A percentile compares a stretch with the other conserved stretches of the same genome.
Evolutionary conservation across 2,113 vertebrate genomes (phyloP).

Genomic region (Willisornis vidua): DNA sequence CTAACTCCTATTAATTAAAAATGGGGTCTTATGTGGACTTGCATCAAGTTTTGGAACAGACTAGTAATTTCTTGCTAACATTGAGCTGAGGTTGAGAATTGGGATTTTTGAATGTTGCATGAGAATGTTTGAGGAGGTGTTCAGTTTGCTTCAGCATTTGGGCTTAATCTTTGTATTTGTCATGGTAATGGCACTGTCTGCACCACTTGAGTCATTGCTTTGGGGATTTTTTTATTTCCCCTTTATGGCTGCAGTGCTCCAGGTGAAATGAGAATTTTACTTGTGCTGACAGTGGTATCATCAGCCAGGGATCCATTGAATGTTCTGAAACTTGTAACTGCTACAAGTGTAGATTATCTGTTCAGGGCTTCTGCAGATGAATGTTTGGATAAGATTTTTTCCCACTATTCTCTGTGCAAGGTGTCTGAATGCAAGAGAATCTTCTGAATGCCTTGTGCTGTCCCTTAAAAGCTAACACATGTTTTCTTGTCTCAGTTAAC

Average conservation of each 20-base stretch:
- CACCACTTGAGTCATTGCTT: neutral
- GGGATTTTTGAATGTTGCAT: neutral
- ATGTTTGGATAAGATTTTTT: neutral
- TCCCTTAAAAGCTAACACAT: neutral
- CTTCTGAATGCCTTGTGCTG: neutral
- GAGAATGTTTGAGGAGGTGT: neutral
- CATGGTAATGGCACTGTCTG: neutral
- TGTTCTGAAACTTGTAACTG: neutral
- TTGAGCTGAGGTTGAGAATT: neutral
- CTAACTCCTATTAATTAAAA: neutral
- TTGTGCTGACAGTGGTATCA: neutral
- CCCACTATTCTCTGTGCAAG: neutral
- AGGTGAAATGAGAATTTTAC: neutral
- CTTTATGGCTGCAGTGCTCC: neutral
- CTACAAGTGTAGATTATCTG: neutral
- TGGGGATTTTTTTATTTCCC: neutral
- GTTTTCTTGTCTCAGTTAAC: neutral
- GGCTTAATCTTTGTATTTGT: neutral
- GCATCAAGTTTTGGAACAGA: neutral
- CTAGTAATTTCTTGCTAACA: neutral
- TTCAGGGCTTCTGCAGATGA: neutral
- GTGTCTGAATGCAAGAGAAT: neutral
- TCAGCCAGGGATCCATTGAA: neutral
- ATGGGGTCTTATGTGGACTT: neutral
- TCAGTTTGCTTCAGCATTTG: neutral